Percentiles rank a stretch among this genome's conserved stretches.
Conservation (phyloP, 2,113 vertebrate genomes). For the Percopsis transmontana region DNA sequence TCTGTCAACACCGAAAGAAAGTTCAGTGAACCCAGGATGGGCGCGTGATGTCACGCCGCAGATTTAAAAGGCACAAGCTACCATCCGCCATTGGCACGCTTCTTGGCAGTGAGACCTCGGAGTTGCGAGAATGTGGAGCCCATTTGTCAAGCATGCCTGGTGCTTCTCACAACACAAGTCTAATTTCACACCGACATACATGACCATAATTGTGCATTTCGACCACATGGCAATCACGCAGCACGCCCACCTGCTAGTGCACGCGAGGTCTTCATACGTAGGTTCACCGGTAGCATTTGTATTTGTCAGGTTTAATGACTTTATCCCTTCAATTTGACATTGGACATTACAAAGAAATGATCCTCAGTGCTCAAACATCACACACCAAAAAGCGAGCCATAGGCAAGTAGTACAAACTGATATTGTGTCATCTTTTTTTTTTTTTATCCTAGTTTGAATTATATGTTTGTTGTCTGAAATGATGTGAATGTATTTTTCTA, state of each 20-base stretch:
- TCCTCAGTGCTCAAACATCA: constrained; percentile 82
- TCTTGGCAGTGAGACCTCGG: constrained; percentile 44
- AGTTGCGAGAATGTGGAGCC: constrained; percentile 51
- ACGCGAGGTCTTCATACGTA: constrained; percentile 20
- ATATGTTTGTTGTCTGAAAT: constrained; percentile 97
- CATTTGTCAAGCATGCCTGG: constrained; percentile 57
- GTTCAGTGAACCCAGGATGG: constrained; percentile 6
- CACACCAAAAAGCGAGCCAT: constrained; percentile 86
- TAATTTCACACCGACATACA: constrained; percentile 47
- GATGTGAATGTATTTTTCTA: constrained; percentile 99
- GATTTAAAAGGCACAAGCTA: constrained; percentile 35
- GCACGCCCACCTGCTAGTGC: constrained; percentile 25
- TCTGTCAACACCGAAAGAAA: constrained; percentile 46
- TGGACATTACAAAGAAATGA: constrained; percentile 44
- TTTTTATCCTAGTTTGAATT: constrained; percentile 79
- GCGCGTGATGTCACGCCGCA: background rate
- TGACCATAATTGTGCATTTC: constrained; percentile 61
- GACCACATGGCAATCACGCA: constrained; percentile 41
- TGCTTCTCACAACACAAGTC: constrained; percentile 53
- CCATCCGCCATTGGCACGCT: constrained; percentile 39
- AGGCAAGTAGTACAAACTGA: constrained; percentile 76
- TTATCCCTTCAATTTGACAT: constrained; percentile 46
- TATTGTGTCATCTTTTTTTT: constrained; percentile 48
- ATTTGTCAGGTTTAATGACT: constrained; percentile 26
- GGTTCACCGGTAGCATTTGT: constrained; percentile 19